Evolutionary conservation across 2,797 vertebrate genomes (phyloP), one percentile per base, ranked within the genome.

Genomic region (Adrianichthys oophorus): DNA sequence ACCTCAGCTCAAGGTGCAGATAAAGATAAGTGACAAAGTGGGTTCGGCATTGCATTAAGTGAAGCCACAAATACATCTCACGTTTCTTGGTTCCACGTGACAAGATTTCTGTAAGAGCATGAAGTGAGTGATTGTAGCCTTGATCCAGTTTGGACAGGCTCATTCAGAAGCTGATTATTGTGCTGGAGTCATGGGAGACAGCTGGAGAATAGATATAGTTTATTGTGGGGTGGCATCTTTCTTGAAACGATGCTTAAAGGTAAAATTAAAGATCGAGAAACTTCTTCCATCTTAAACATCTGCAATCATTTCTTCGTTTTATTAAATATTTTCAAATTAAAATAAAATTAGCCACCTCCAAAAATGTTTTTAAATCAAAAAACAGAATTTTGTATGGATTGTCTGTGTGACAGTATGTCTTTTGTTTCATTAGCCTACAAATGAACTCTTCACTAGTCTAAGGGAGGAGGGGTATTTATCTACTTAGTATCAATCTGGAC

Each of bases 401-500:
- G 10, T 12, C 32, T 37, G 32, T 37, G 4, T 26, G 26, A 53
- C 59, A 10, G 60, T 21, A 68, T 49, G 65, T 1, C 54, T 51
- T 2, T 21, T 26, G 41, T 52, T 64, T 42, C 74, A 41, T 42
- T 23, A 41, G 14, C 7, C 23, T 50, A n/a, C 78, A 59, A 49
- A 74, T 72, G 60, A 55, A 87, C 80, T 74, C 79, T 73, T 80
- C 62, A 68, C 80, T 60, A 86, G 85, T 81, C 59, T 43, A 72
- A 80, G 1, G 1, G 74, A 81, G 1, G 1, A 83, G 67, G 84
- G 70, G 75, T 70, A 86, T 90, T 94, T 92, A 95, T 92, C 93
- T 91, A 85, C 92, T 97, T 94, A 95, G 87, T 84, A 84, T 90
- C 91, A 93, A 91, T 93, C 92, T 93, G 90, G 87, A 84, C 61